These are phyloP conservation scores for Myanophis thanlyinensis DNA, from an alignment of 2,113 vertebrate genomes.

Conservation along the genomic window DNA sequence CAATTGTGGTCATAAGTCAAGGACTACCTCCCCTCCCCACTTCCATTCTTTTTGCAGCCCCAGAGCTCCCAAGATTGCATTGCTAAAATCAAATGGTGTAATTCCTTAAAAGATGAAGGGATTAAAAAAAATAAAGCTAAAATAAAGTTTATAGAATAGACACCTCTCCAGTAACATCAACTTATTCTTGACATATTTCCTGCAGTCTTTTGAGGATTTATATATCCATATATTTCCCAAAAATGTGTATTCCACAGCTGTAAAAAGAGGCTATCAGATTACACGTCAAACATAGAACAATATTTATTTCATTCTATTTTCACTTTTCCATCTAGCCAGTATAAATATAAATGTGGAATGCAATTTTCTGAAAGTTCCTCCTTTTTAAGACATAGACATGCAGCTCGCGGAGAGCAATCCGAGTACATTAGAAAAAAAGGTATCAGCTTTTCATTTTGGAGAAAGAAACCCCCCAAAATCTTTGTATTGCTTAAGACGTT, in stretches of 20 bases:
- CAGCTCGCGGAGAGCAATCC: background rate
- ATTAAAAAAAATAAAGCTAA: background rate
- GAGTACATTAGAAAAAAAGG: background rate
- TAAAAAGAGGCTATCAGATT: background rate
- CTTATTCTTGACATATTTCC: background rate
- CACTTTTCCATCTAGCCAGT: background rate
- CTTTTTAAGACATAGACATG: background rate
- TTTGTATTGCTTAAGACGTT: slow-evolving; percentile 3
- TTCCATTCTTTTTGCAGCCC: background rate
- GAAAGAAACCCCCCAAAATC: background rate
- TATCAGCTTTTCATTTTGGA: background rate
- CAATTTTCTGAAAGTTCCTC: background rate
- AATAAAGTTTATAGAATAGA: background rate
- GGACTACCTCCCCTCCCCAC: background rate
- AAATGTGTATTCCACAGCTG: background rate
- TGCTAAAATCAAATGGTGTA: background rate
- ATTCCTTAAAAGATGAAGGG: background rate
- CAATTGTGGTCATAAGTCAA: too few species aligned
- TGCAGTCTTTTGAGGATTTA: background rate
- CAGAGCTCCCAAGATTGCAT: background rate
- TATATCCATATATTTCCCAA: background rate
- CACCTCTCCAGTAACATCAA: background rate
- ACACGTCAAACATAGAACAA: background rate
- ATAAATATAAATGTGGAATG: background rate
- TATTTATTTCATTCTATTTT: background rate